These are phyloP conservation scores for Aleiodes testaceus DNA, from an alignment of 2,888 invertebrate genomes.

Conservation along the genomic window DNA sequence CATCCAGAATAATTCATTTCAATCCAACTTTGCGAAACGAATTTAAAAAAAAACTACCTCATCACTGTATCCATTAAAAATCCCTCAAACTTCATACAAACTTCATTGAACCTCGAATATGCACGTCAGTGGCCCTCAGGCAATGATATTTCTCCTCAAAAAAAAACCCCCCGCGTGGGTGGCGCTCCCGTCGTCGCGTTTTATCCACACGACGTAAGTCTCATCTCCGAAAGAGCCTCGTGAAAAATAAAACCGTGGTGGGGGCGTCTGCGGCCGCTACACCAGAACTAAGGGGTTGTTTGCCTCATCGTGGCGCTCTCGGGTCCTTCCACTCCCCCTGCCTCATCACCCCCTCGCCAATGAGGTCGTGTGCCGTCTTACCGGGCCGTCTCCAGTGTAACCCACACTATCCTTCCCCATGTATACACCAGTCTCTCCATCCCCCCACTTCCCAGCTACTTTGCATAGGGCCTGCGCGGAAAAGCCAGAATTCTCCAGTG, in stretches of 20 bases:
- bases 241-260: constrained; percentile 61
- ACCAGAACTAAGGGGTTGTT: constrained; percentile 72
- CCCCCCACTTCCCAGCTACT: constrained; percentile 59
- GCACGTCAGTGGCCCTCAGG: constrained; percentile 6
- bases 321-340: constrained; percentile 60
- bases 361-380: constrained; percentile 12
- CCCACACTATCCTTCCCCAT: constrained; percentile 1
- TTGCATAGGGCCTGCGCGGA: constrained; percentile 71
- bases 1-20: no score
- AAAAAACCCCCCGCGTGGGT: background rate
- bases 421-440: constrained; percentile 22
- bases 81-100: background rate
- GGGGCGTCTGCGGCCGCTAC: constrained; percentile 72
- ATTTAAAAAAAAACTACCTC: constrained; percentile 41
- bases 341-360: constrained; percentile 45
- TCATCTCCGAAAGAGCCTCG: constrained; percentile 61
- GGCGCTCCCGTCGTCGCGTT: constrained; percentile 43
- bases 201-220: constrained; percentile 50
- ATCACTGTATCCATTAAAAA: constrained; percentile 50
- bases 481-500: constrained; percentile 35
- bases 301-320: constrained; percentile 66
- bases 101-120: background rate
- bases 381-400: constrained; percentile 6
- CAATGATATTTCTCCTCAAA: background rate
- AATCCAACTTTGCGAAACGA: no score